Base-by-base conservation (phyloP, 53 echinoderm and acorn worm species). In the Temnopleurus reevesii region DNA sequence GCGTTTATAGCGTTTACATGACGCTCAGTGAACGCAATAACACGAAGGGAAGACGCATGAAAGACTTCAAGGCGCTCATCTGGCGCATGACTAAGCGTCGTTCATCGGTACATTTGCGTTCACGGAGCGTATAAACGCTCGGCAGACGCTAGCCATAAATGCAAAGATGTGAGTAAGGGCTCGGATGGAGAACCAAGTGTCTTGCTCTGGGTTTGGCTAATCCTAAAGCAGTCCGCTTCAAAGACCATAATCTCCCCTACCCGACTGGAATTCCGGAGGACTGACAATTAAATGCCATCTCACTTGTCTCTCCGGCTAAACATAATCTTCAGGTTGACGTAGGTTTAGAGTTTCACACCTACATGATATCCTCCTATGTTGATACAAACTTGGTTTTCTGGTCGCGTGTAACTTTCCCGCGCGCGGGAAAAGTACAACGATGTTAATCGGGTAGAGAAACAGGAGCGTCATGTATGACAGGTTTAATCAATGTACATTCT, bases 281-380 rank as follows among this genome's bases (percentile, higher is more conserved):
- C 38, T 71, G 71, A 71, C 71, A 71, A 71, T 71, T 71, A 71
- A 71, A 71, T 71, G 9, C 71, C 71, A 8, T 41, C 41, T 71
- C 71, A 36, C 2, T 38, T 71, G 71, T 71, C 41, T 23, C 28
- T n/a, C 21, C 38, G 12, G 23, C 19, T 41, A 27, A 71, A n/a
- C 71, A 71, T 71, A 71, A 71, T 71, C 71, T 21, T 71, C n/a
- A 21, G 38, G 36, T 71, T 71, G 71, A 71, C 23, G 71, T 71
- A 21, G 41, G 71, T 71, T 71, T 71, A 21, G 21, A 71, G 71
- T 71, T 71, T 38, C 71, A 71, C 71, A 36, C 41, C 71, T 36
- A 8, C 21, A 7, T 23, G 71, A 4, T 71, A 38, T 71, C 71
- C 21, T 9, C 21, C 71, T 43, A 36, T 71, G 41, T 41, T 43